phyloP scores from a whole-genome alignment of 2,888 invertebrate species.

The Agrochola circellaris region DNA sequence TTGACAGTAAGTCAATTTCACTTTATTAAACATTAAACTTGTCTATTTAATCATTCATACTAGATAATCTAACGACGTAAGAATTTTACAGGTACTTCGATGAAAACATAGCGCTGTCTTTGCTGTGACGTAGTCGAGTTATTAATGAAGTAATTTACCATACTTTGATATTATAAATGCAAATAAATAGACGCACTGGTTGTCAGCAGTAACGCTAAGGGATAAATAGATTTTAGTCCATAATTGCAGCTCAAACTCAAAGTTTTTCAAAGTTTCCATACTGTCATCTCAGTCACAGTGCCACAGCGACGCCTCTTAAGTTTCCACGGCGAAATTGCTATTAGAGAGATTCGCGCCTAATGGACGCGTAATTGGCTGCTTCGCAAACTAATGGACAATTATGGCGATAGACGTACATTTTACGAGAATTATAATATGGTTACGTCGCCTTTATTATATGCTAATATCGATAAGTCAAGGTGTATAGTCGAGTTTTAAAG shows the following conservation, averaged over 20 bases:
- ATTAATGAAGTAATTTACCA: not conserved
- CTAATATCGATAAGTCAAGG: slow-evolving; percentile 42
- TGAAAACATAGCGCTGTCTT: not conserved
- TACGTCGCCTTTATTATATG: slow-evolving; percentile 64
- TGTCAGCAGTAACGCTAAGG: not conserved
- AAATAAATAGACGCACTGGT: not conserved
- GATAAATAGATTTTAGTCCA: not conserved
- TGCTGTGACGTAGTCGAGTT: not conserved
- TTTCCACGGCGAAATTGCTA: slow-evolving; percentile 86
- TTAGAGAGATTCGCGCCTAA: slow-evolving; percentile 88
- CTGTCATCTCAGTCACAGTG: slow-evolving; percentile 32
- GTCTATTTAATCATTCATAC: not conserved
- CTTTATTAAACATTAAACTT: not conserved
- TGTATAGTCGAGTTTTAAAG: slow-evolving; percentile 15
- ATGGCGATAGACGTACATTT: slow-evolving; percentile 80
- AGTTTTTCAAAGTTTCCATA: slow-evolving; percentile 31
- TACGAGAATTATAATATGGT: slow-evolving; percentile 78
- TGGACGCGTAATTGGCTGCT: slow-evolving; percentile 89
- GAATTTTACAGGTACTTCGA: not conserved
- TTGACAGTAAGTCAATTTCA: slow-evolving; percentile 27
- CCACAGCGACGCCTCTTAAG: slow-evolving; percentile 65
- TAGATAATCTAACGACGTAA: not conserved
- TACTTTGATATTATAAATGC: not conserved
- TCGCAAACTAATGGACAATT: slow-evolving; percentile 90
- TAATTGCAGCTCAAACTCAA: not conserved